Base-by-base conservation (phyloP, 2,113 vertebrate genomes). In the Gallinago paraguaiae region DNA sequence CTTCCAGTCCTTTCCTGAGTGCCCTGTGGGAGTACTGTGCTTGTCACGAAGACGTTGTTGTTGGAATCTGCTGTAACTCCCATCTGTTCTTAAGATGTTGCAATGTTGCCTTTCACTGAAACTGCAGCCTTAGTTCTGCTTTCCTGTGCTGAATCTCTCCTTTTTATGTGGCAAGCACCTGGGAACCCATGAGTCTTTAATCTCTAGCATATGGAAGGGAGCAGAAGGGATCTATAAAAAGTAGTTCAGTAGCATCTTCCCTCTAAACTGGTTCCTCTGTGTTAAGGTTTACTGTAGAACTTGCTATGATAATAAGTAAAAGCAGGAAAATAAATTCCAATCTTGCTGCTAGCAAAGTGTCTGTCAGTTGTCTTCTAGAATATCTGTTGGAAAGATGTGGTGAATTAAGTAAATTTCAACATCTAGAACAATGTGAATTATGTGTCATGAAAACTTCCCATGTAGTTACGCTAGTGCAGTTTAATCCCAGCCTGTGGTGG, bases 271-370 rank as follows among this genome's bases (percentile, higher is more conserved):
- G 57, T 93, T 96, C 39, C 25, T 86, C 43, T 75, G 30, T 6
- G 3, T 78, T n/a, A 60, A 81, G 20, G 51, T 79, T 92, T 74
- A 43, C 46, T 71, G 46, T 75, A 51, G 33, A 88, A 86, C 71
- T 95, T 94, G 85, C 59, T 92, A 68, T 77, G 76, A 45, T 93
- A 93, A 56, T 92, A 82, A 81, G 33, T 81, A 75, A 67, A 87
- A 91, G 37, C 37, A 74, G 81, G 70, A 20, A 48, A 30, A 86
- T 37, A 82, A 60, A 63, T n/a, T 70, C 80, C 1, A 1, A 43
- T 84, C 60, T 90, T 88, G 46, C 37, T 90, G 30, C 87, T 93
- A 63, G 78, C n/a, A 39, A 67, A 60, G 18, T 67, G 22, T 43
- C 54, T 45, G 13, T 56, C 76, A 59, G 31, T 77, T 83, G 51